Percentiles rank a stretch among this genome's conserved stretches.
Conservation (phyloP, 92 coral and sea anemone species). For the Anthopleura xanthogrammica region DNA sequence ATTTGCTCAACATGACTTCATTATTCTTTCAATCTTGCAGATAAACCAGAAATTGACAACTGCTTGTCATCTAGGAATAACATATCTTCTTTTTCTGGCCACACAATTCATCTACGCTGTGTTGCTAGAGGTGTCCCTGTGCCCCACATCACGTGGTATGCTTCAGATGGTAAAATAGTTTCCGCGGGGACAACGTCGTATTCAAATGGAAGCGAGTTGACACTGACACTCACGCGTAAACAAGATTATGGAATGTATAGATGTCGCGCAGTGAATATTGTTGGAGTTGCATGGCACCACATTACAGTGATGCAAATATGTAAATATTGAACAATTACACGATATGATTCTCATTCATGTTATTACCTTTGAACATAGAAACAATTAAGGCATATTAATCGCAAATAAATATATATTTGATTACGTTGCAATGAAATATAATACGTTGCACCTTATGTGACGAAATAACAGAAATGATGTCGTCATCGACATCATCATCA, state of each 20-base stretch:
- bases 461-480: too few relatives aligned
- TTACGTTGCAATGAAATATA: too few relatives aligned
- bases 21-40: background rate
- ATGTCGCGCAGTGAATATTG: background rate
- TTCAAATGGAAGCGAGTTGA: background rate
- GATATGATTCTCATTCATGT: too few relatives aligned
- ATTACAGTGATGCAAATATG: background rate
- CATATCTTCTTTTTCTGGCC: background rate
- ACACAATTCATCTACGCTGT: background rate
- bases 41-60: background rate
- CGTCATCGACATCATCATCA: too few relatives aligned
- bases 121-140: background rate
- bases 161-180: background rate
- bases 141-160: background rate
- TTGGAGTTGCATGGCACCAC: background rate
- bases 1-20: background rate
- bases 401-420: too few relatives aligned
- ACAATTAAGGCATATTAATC: too few relatives aligned
- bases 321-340: too few relatives aligned
- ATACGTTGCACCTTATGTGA: too few relatives aligned
- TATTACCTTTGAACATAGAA: too few relatives aligned
- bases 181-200: background rate
- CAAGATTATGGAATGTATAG: background rate
- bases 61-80: background rate
- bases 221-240: background rate